Conservation (phyloP, 2,888 invertebrate species). For the Cristatella mucedo region DNA sequence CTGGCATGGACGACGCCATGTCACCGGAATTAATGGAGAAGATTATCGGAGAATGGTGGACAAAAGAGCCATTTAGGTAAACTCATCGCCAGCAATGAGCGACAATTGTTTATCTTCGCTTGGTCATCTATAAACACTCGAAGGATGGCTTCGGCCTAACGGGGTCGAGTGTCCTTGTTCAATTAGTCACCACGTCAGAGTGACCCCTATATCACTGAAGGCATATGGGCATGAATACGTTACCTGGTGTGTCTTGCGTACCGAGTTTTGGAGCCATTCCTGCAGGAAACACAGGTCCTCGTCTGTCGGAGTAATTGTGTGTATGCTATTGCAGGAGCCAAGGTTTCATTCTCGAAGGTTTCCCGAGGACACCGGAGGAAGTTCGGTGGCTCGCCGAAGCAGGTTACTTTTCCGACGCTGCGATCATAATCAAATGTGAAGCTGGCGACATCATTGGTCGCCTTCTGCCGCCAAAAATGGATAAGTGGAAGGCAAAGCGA, state of each 20-base stretch:
- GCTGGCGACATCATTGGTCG: constrained; percentile 31
- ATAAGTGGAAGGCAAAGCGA: constrained; percentile 28
- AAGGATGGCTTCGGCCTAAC: too few species aligned
- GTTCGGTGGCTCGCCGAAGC: constrained; percentile 26
- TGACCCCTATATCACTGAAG: too few species aligned
- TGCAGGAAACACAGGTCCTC: too few species aligned
- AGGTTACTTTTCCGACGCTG: constrained; percentile 35
- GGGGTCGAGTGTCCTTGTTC: too few species aligned
- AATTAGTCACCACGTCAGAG: too few species aligned
- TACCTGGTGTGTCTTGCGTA: too few species aligned
- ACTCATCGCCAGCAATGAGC: too few species aligned
- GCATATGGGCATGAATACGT: too few species aligned
- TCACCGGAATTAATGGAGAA: constrained; percentile 30
- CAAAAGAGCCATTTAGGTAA: constrained; percentile 30
- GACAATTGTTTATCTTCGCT: not conserved
- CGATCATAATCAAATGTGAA: constrained; percentile 27
- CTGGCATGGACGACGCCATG: constrained; percentile 24
- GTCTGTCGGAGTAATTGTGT: not conserved
- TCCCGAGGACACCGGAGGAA: constrained; percentile 34
- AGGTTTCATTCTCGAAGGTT: constrained; percentile 38
- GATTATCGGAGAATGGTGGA: constrained; percentile 33
- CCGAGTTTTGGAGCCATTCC: too few species aligned
- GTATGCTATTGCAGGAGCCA: constrained; percentile 21
- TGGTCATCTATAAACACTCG: too few species aligned
- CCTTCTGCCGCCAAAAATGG: constrained; percentile 32